A percentile compares a stretch with the other conserved stretches of the same genome.
Conservation (phyloP, 2,888 invertebrate species). For the Acleris literana region DNA sequence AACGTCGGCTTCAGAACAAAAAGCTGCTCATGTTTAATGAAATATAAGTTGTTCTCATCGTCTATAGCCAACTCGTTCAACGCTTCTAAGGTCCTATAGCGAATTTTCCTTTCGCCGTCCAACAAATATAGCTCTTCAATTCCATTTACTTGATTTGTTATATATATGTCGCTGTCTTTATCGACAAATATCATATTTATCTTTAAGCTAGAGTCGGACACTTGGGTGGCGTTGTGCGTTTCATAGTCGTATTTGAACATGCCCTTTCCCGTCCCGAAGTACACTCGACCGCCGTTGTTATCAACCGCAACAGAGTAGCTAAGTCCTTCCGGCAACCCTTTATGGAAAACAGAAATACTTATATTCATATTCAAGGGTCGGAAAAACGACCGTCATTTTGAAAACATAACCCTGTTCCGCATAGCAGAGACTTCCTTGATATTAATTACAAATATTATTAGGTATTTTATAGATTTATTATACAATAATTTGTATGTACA, state of each 20-base stretch:
- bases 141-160: conserved; percentile 64
- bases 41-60: conserved; percentile 69
- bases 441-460: too few relatives aligned
- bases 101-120: conserved; percentile 60
- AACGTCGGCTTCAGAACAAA: conserved; percentile 58
- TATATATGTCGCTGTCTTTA: conserved; percentile 68
- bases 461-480: too few relatives aligned
- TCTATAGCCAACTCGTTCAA: conserved; percentile 68
- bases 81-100: conserved; percentile 57
- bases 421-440: too few relatives aligned
- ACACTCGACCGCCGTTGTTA: conserved; percentile 59
- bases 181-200: conserved; percentile 68
- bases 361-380: too few relatives aligned
- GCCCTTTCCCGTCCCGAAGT: conserved; percentile 69
- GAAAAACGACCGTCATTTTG: too few relatives aligned
- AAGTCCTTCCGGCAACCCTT: conserved; percentile 65
- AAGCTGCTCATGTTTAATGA: conserved; percentile 60
- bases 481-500: too few relatives aligned
- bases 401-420: too few relatives aligned
- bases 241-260: conserved; percentile 65
- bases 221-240: conserved; percentile 52
- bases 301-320: conserved; percentile 72
- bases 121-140: conserved; percentile 64
- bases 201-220: conserved; percentile 54
- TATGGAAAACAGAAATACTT: conserved; percentile 24